Conservation (phyloP, 2,888 invertebrate species). For the Lasioglossum leucozonium region DNA sequence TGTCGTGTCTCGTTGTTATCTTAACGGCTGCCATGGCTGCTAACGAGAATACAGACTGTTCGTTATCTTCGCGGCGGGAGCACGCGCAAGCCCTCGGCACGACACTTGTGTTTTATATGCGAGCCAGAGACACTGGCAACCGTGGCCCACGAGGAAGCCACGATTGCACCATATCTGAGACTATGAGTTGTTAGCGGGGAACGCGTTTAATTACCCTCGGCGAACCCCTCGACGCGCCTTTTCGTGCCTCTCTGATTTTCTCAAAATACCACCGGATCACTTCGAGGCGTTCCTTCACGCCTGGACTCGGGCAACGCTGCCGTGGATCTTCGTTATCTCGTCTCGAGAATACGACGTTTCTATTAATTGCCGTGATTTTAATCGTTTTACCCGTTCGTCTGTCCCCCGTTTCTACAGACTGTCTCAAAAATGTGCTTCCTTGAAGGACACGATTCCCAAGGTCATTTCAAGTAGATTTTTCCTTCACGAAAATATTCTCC, state of each 20-base stretch:
- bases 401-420: background rate
- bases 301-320: background rate
- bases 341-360: background rate
- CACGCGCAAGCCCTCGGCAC: slow-evolving; percentile 68
- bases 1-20: slow-evolving; percentile 74
- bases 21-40: slow-evolving; percentile 74
- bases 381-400: background rate
- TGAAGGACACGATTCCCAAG: too few species aligned
- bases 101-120: slow-evolving; percentile 67
- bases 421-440: too few species aligned
- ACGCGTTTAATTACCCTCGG: slow-evolving; percentile 43
- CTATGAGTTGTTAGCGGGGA: slow-evolving; percentile 41
- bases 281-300: background rate
- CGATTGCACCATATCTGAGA: slow-evolving; percentile 47
- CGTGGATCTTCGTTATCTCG: background rate
- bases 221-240: slow-evolving; percentile 5
- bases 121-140: slow-evolving; percentile 55
- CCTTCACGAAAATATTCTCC: too few species aligned
- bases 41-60: slow-evolving; percentile 76
- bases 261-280: background rate
- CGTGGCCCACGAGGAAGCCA: slow-evolving; percentile 38
- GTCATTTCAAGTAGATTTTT: too few species aligned
- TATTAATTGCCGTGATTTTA: background rate
- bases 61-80: slow-evolving; percentile 73
- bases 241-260: background rate